Evolutionary conservation across 2,113 vertebrate species (phyloP).

Genomic region (Bubo blakistoni): DNA sequence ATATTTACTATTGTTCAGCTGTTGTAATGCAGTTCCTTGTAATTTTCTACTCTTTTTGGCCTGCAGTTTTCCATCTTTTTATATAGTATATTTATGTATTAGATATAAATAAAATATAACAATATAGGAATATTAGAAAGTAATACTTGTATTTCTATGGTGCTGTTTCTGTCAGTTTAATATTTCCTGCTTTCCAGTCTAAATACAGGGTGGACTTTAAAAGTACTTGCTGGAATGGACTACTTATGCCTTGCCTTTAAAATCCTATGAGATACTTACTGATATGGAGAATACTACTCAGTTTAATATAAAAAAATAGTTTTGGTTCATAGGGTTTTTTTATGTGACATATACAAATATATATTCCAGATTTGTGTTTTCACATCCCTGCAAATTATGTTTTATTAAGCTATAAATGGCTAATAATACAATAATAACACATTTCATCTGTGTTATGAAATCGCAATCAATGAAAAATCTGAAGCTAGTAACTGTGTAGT

Average conservation of each 20-base stretch:
- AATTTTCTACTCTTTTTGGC: background rate
- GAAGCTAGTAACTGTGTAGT: background rate
- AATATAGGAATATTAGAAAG: background rate
- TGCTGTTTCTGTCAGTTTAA: background rate
- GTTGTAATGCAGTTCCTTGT: background rate
- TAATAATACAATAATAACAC: background rate
- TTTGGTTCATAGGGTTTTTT: background rate
- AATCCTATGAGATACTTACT: background rate
- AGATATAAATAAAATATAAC: background rate
- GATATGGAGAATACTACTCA: background rate
- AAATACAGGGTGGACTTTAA: background rate
- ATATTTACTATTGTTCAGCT: background rate
- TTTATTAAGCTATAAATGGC: background rate
- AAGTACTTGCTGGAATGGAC: background rate
- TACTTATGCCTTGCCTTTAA: background rate
- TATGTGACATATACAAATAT: background rate
- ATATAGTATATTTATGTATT: background rate
- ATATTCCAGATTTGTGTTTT: background rate
- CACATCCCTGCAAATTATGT: background rate
- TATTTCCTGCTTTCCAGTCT: background rate
- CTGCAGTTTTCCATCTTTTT: background rate
- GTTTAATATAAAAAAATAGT: background rate
- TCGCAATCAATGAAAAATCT: background rate
- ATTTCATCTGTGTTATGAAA: background rate
- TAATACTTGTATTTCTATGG: background rate